Conservation (phyloP, 2,113 vertebrate genomes). For the Tenebrosternarchus preto region DNA sequence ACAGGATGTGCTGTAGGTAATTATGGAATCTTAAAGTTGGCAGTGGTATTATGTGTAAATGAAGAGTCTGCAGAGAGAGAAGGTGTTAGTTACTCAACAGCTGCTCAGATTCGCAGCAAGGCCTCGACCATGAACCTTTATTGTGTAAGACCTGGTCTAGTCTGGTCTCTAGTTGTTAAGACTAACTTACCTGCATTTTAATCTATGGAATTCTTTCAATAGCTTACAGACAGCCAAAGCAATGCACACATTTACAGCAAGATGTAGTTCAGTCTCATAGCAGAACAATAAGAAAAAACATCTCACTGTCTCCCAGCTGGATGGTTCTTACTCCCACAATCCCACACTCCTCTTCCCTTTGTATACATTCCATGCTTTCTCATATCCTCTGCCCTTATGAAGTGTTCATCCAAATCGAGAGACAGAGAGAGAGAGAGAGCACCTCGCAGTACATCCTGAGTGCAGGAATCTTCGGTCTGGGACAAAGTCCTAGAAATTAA, state of each 20-base stretch:
- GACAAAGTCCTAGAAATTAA: constrained; percentile 38
- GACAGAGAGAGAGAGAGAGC: too few relatives aligned
- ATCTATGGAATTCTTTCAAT: not conserved
- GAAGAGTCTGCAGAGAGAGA: not conserved
- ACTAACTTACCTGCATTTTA: too few relatives aligned
- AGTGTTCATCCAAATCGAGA: constrained; percentile 47
- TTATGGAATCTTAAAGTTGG: not conserved
- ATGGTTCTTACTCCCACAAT: not conserved
- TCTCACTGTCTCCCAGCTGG: not conserved
- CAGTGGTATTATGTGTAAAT: not conserved
- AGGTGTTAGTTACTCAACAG: not conserved
- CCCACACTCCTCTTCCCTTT: not conserved
- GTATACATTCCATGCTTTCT: constrained; percentile 42
- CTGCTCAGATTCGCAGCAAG: too few relatives aligned
- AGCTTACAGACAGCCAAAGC: not conserved
- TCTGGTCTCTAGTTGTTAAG: too few relatives aligned
- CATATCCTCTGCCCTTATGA: constrained; percentile 55
- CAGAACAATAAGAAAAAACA: constrained; percentile 2
- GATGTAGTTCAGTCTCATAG: not conserved
- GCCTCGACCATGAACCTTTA: not conserved
- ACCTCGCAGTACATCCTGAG: constrained; percentile 38
- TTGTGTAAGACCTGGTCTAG: too few relatives aligned
- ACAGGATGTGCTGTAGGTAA: not conserved
- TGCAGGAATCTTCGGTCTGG: constrained; percentile 44
- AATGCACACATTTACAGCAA: not conserved